Base-by-base conservation (phyloP, 2,113 vertebrate species). In the Halichoeres trimaculatus region DNA sequence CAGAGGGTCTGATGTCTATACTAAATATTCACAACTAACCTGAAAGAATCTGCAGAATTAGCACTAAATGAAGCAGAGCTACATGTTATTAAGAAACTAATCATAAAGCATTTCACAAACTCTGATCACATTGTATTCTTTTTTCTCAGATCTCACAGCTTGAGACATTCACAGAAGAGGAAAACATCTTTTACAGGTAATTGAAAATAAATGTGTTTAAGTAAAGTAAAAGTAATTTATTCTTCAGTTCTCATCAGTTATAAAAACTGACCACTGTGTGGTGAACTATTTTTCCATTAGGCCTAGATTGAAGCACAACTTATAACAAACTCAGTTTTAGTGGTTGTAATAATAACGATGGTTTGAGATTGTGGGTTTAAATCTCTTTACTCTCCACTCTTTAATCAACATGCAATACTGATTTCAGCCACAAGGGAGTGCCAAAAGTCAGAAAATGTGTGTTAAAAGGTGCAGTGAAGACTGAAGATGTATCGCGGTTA, bases 401-500 rank as follows among this genome's bases (percentile, higher is more conserved):
- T 40, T 2, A 40, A 40, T 5, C 10, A 41, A 11, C 4, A 5
- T 66, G 74, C 12, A 26, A 0, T 69, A 59, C 10, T 14, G 9
- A 7, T 4, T 14, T 12, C 0, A 12, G 19, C 76, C 90, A 80
- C 69, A 23, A 86, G 85, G 22, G 55, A 75, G 80, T 0, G 65
- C 0, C 26, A 62, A 1, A 9, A 8, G 35, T 6, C 35, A 57
- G 47, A 3, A 14, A 68, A 73, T 20, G 7, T 3, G 19, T 19
- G 12, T 19, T 2, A 8, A 10, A 59, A 20, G 1, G n/a, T 36
- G 34, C 20, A 20, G 48, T 1, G 16, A 9, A 10, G 14, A 54
- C 22, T 41, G 2, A 13, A 12, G 4, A 4, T 19, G 38, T 17
- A 2, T 23, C 12, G 14, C 14, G 0, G 12, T 14, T 30, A 30